Evolutionary conservation across 2,888 invertebrate species (phyloP), one percentile per base, ranked within the genome.

Genomic region (Tetranychus piercei): DNA sequence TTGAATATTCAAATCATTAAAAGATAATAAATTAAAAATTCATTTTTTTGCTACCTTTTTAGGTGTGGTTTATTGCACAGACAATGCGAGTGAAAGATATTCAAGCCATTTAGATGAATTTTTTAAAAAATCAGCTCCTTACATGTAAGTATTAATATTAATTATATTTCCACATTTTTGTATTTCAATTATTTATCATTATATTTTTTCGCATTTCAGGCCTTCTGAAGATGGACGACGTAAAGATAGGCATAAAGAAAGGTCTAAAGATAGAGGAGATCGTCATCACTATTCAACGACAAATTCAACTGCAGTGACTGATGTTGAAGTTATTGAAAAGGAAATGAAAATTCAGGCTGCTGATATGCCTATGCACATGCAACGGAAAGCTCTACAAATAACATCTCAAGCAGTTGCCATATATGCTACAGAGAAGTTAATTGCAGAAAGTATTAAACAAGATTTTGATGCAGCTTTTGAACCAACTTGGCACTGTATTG

Each of bases 401-500:
- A 78, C 79, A 9, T 75, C 77, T 0, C 78, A 79, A 65, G 79
- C 79, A n/a, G 71, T 78, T 9, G 77, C 77, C 44, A 71, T 79
- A 8, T 79, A 78, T 75, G 78, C 76, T 9, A 79, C 79, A 2
- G 79, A 79, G 74, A 79, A 79, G 44, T 79, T 79, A 44, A 79
- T 80, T 20, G 80, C 80, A 0, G 80, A 79, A 71, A 78, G 78
- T 73, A 78, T 80, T 71, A 80, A 80, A 72, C 79, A 80, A 72
- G 78, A 79, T 73, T 80, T 80, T 72, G 79, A 79, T 73, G 76
- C 77, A 34, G 71, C 78, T 71, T 80, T 78, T 72, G 74, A 76
- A 18, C 79, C 80, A 15, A 80, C 79, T 23, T 80, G 80, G 80
- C 80, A 80, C 73, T 80, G 80, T 74, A 79, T 80, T n/a, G 80